These are phyloP conservation scores for Caenorhabditis japonica DNA, from an alignment of 2,888 invertebrate genomes.

Conservation along the genomic window DNA sequence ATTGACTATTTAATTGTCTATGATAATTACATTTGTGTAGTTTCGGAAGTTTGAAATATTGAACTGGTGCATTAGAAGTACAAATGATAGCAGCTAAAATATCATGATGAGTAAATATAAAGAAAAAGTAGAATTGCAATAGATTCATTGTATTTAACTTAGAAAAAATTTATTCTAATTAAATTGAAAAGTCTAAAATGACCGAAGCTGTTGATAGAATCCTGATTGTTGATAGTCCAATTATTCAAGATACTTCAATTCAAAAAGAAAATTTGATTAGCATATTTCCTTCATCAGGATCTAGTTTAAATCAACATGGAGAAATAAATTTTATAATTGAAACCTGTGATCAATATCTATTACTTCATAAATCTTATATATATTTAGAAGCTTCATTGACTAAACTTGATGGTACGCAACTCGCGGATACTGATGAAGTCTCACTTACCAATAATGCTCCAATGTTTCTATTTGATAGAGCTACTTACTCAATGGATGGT, in stretches of 20 bases:
- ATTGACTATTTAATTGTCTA: conserved; percentile 24
- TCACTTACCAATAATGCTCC: conserved; percentile 64
- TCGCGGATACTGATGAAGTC: no score
- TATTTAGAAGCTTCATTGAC: conserved; percentile 56
- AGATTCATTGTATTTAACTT: neutral
- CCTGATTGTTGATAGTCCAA: conserved; percentile 26
- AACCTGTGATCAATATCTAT: conserved; percentile 46
- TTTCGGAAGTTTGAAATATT: conserved; percentile 55
- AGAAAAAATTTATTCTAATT: conserved; percentile 12
- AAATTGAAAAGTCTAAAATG: conserved; percentile 41
- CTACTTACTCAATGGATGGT: conserved; percentile 60
- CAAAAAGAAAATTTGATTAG: conserved; percentile 39
- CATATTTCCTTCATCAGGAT: conserved; percentile 25
- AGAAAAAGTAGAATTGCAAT: no score
- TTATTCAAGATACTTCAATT: conserved; percentile 18
- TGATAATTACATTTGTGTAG: no score
- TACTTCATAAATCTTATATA: conserved; percentile 31
- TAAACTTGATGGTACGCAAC: no score
- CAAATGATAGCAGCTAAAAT: conserved; percentile 34
- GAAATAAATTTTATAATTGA: conserved; percentile 49
- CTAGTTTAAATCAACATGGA: conserved; percentile 34
- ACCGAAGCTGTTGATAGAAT: conserved; percentile 36
- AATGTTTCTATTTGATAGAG: conserved; percentile 62
- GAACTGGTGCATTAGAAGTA: conserved; percentile 45
- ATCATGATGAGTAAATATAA: no score